Evolutionary conservation across 2,888 invertebrate genomes (phyloP).

Genomic region (Geotrupes spiniger): DNA sequence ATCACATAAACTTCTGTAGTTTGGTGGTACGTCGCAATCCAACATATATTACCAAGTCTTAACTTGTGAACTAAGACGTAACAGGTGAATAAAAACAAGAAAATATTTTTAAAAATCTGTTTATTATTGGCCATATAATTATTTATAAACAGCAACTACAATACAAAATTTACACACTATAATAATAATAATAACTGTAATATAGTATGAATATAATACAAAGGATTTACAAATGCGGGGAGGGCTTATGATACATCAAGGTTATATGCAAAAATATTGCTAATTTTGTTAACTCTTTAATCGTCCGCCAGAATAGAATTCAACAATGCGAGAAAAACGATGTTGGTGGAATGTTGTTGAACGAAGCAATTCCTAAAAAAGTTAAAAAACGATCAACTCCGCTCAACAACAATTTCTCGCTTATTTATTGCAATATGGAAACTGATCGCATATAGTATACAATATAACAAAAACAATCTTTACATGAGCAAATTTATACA

Average conservation of each 20-base stretch:
- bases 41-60: too few relatives aligned
- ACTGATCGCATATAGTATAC: constrained; percentile 38
- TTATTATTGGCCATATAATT: constrained; percentile 68
- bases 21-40: too few relatives aligned
- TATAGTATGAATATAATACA: constrained; percentile 55
- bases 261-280: constrained; percentile 56
- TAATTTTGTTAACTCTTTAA: constrained; percentile 48
- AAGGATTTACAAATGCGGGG: constrained; percentile 48
- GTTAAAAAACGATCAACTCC: constrained; percentile 1
- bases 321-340: constrained; percentile 24
- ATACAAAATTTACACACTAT: constrained; percentile 74
- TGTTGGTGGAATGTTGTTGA: not conserved
- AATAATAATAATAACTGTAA: constrained; percentile 62
- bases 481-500: constrained; percentile 52
- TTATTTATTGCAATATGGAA: constrained; percentile 37
- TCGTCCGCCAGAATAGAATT: constrained; percentile 45
- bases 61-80: too few relatives aligned
- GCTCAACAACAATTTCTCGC: constrained; percentile 13
- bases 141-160: constrained; percentile 71
- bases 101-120: constrained; percentile 55
- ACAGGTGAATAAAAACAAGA: constrained; percentile 15
- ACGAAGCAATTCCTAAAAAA: constrained; percentile 2
- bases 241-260: constrained; percentile 49
- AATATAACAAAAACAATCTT: constrained; percentile 50
- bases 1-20: too few relatives aligned